phyloP scores from a whole-genome alignment of 2,888 invertebrate species.

The Dermolepida albohirtum region DNA sequence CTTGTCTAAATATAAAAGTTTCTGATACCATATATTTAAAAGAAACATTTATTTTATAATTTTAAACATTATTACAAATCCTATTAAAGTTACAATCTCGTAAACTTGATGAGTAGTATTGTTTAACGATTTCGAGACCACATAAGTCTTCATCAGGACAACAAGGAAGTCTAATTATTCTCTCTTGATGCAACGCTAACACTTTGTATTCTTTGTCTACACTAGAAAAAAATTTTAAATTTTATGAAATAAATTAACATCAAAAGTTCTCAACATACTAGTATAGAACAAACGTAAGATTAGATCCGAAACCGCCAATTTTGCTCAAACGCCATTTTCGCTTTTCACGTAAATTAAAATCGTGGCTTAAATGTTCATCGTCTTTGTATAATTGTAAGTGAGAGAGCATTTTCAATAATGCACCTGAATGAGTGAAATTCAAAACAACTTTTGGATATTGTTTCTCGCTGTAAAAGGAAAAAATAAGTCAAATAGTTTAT shows the following conservation, averaged over 20 bases:
- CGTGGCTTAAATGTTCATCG: conserved; percentile 69
- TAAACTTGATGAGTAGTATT: conserved; percentile 71
- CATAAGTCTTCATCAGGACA: conserved; percentile 75
- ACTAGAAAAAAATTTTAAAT: conserved; percentile 29
- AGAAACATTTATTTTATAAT: no score
- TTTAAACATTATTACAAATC: conserved; percentile 69
- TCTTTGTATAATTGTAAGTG: conserved; percentile 81
- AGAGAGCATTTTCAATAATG: conserved; percentile 80
- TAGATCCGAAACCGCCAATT: conserved; percentile 85
- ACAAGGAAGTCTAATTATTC: conserved; percentile 74
- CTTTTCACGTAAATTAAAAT: conserved; percentile 61
- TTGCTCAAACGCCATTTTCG: conserved; percentile 71
- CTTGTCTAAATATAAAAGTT: no score
- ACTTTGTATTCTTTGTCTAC: conserved; percentile 66
- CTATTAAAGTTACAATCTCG: conserved; percentile 75
- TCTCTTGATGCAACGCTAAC: conserved; percentile 81
- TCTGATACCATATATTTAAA: no score
- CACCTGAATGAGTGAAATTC: conserved; percentile 87
- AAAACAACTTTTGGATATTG: conserved; percentile 65
- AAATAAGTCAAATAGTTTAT: background rate
- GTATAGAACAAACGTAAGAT: conserved; percentile 78
- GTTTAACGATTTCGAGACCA: conserved; percentile 70
- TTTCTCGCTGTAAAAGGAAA: conserved; percentile 51
- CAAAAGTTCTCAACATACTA: conserved; percentile 52
- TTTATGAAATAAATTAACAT: background rate